Conservation (phyloP, 2,113 vertebrate species). For the Tapirus terrestris region DNA sequence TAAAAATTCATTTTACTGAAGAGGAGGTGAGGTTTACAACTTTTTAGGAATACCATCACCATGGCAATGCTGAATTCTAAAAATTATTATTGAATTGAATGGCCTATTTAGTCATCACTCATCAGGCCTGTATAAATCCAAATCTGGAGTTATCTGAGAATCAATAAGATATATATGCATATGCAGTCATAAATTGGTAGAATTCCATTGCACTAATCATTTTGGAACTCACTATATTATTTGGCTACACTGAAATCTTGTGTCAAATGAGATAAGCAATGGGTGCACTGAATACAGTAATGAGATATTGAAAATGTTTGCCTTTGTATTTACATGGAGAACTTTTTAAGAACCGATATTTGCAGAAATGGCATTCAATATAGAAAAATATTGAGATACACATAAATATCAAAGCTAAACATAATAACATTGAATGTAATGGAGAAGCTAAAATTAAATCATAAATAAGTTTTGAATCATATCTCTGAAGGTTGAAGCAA, state of each 20-base stretch:
- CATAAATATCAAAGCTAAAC: conserved; percentile 53
- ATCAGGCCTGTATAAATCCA: not conserved
- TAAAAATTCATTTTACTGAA: conserved; percentile 27
- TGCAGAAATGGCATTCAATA: conserved; percentile 53
- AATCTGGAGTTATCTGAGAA: not conserved
- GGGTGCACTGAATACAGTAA: not conserved
- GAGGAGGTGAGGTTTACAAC: not conserved
- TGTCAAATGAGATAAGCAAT: not conserved
- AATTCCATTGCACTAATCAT: not conserved
- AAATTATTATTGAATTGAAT: not conserved
- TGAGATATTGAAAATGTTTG: conserved; percentile 24
- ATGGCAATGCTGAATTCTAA: not conserved
- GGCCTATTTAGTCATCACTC: not conserved
- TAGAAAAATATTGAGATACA: conserved; percentile 14
- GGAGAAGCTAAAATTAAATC: conserved; percentile 57
- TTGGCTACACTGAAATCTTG: not conserved
- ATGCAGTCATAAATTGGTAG: not conserved
- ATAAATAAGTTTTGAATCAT: conserved; percentile 43
- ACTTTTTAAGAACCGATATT: not conserved
- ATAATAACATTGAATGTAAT: conserved; percentile 13
- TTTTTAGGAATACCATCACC: not conserved
- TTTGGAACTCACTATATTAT: not conserved
- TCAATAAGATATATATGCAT: not conserved
- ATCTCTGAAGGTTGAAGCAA: conserved; percentile 27
- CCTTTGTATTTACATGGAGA: conserved; percentile 1